These are phyloP conservation scores for Proteles cristata DNA, from an alignment of 2,113 vertebrate species.

Conservation along the genomic window DNA sequence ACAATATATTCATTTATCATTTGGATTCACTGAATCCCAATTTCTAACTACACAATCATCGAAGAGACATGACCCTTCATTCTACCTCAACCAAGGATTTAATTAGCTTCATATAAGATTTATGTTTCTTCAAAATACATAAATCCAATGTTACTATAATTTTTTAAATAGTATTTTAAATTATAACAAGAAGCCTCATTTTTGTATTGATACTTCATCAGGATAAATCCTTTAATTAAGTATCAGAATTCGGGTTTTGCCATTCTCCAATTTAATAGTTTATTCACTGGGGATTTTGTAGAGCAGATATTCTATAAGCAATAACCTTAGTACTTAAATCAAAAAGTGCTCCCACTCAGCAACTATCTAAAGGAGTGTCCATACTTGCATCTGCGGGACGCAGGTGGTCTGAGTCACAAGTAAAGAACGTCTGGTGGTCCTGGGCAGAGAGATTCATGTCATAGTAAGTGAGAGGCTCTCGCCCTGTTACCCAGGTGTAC, in stretches of 20 bases:
- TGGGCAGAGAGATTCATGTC: constrained; percentile 99
- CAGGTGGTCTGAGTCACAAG: constrained; percentile 97
- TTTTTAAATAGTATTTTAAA: not conserved
- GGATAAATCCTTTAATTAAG: constrained; percentile 14
- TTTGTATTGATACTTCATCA: constrained; percentile 1
- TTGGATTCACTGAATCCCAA: not conserved
- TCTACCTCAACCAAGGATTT: not conserved
- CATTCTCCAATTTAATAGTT: constrained; percentile 18
- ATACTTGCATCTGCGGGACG: constrained; percentile 97
- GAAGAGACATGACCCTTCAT: not conserved
- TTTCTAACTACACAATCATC: constrained; percentile 30
- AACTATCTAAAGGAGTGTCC: constrained; percentile 70
- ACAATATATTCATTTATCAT: not conserved
- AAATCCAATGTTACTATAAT: not conserved
- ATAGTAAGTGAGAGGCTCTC: constrained; percentile 98
- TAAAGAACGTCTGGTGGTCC: constrained; percentile 99
- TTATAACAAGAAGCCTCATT: constrained; percentile 14
- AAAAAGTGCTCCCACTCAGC: not conserved
- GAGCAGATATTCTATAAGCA: not conserved
- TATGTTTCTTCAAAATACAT: not conserved
- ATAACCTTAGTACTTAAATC: constrained; percentile 15
- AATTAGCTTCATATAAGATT: not conserved
- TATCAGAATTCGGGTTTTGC: not conserved
- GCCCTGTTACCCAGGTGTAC: constrained; percentile 98
- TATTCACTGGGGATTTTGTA: not conserved